Conservation (phyloP, 2,888 invertebrate genomes). For the Trissoscelio sp. region DNA sequence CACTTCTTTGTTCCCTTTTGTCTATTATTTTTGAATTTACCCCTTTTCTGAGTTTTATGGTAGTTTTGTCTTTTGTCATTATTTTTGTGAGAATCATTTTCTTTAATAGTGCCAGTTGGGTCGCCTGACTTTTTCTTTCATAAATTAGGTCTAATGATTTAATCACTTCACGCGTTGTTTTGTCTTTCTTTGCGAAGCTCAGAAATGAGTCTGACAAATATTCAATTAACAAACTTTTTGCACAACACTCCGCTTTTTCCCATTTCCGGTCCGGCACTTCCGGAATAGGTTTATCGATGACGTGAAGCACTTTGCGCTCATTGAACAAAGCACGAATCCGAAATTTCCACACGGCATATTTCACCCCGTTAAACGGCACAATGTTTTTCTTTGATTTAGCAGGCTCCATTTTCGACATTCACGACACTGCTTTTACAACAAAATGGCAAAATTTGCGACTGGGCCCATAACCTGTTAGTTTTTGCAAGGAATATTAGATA, state of each 20-base stretch:
- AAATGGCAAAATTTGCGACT: not conserved
- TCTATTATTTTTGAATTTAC: too few relatives aligned
- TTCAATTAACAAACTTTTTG: slow-evolving; percentile 58
- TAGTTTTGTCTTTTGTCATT: too few relatives aligned
- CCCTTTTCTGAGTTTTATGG: too few relatives aligned
- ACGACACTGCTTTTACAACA: not conserved
- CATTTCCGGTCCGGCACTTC: too few relatives aligned
- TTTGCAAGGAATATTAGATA: too few relatives aligned
- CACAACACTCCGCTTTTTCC: slow-evolving; percentile 35
- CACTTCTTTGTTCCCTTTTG: too few relatives aligned
- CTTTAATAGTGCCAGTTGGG: too few relatives aligned
- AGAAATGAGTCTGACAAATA: slow-evolving; percentile 58
- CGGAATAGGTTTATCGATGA: slow-evolving; percentile 40
- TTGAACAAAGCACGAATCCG: slow-evolving; percentile 37
- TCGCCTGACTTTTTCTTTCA: slow-evolving; percentile 65
- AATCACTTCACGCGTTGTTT: slow-evolving; percentile 55
- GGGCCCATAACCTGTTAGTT: not conserved
- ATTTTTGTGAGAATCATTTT: too few relatives aligned
- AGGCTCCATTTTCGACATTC: not conserved
- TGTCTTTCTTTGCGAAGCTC: slow-evolving; percentile 34
- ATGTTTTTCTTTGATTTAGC: slow-evolving; percentile 40
- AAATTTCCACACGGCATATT: slow-evolving; percentile 39
- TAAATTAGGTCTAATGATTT: slow-evolving; percentile 63
- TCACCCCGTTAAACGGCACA: slow-evolving; percentile 36
- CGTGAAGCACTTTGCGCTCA: slow-evolving; percentile 27